A percentile compares a stretch with the other conserved stretches of the same genome.
phyloP scores from a whole-genome alignment of 23 tunicate species.

The Corella eumyota region DNA sequence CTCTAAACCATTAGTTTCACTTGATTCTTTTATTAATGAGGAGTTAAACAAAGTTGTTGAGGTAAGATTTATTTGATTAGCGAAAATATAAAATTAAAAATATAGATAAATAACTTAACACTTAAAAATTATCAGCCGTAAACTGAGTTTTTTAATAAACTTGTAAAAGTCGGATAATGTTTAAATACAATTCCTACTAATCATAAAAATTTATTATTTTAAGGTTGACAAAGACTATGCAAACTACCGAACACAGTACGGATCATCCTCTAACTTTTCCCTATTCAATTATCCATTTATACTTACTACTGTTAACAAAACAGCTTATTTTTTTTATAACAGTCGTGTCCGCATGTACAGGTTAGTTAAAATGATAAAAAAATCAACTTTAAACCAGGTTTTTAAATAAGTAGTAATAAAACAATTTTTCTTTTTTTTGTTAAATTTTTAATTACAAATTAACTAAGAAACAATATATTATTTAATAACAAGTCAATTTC shows the following conservation, averaged over 20 bases:
- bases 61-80: slow-evolving; percentile 15
- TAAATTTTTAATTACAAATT: too few species aligned
- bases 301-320: slow-evolving; percentile 59
- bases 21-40: slow-evolving; percentile 59
- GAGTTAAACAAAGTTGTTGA: slow-evolving; percentile 38
- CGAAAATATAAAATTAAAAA: too few species aligned
- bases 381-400: not conserved
- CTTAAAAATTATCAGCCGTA: too few species aligned
- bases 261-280: slow-evolving; percentile 30
- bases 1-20: slow-evolving; percentile 39
- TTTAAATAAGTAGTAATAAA: not conserved
- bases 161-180: too few species aligned
- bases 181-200: too few species aligned
- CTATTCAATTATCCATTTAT: slow-evolving; percentile 81
- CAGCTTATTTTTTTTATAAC: slow-evolving; percentile 69
- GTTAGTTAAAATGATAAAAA: slow-evolving; percentile 1
- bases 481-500: too few species aligned
- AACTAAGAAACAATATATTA: too few species aligned
- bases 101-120: too few species aligned
- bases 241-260: slow-evolving; percentile 27
- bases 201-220: too few species aligned
- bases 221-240: slow-evolving; percentile 77
- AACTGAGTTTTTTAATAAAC: too few species aligned
- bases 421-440: too few species aligned
- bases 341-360: slow-evolving; percentile 56